Percentiles rank a stretch among this genome's conserved stretches.
These are phyloP conservation scores for Celastrina argiolus DNA, from an alignment of 2,888 invertebrate genomes.

Conservation along the genomic window DNA sequence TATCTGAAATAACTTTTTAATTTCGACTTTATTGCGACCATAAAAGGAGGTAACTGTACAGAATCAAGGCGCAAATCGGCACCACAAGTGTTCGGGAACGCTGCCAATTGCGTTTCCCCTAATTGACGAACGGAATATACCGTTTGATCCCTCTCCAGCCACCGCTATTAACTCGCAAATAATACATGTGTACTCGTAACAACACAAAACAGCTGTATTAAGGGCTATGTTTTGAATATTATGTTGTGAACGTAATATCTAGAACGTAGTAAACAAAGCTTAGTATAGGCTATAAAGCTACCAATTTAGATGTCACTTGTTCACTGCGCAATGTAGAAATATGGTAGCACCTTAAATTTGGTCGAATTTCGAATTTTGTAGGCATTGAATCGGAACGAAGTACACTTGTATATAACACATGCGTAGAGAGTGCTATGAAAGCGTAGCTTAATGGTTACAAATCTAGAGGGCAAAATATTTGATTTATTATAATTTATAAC, in stretches of 20 bases:
- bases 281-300: too few species aligned
- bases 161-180: slow-evolving; percentile 46
- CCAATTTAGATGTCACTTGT: too few species aligned
- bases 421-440: background rate
- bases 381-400: too few species aligned
- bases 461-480: background rate
- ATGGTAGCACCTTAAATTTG: too few species aligned
- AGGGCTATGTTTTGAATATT: background rate
- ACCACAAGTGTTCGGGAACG: slow-evolving; percentile 64
- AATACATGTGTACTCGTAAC: slow-evolving; percentile 36
- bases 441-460: background rate
- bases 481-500: too few species aligned
- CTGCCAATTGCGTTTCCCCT: slow-evolving; percentile 70
- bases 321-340: too few species aligned
- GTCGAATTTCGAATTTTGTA: too few species aligned
- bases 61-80: slow-evolving; percentile 49
- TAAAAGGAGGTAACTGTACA: slow-evolving; percentile 48
- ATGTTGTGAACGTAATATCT: background rate
- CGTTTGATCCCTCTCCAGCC: slow-evolving; percentile 62
- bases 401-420: too few species aligned
- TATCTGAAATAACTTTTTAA: background rate
- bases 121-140: slow-evolving; percentile 66
- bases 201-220: slow-evolving; percentile 6
- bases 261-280: too few species aligned
- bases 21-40: slow-evolving; percentile 37